Evolutionary conservation across 1,140 invertebrate genomes (phyloP).

Genomic region (Whitmania pigra): DNA sequence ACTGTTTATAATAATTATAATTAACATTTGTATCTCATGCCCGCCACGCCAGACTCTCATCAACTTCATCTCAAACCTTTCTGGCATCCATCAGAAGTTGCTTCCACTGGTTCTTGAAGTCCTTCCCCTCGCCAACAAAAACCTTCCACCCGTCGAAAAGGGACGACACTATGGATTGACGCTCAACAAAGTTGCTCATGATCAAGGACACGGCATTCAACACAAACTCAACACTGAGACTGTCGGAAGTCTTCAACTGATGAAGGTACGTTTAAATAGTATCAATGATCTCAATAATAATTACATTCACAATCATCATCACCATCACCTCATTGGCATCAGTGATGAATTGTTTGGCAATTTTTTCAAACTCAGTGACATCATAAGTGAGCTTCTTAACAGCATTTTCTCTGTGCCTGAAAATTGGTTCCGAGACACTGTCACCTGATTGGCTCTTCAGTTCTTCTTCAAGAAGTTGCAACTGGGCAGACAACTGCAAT

Average conservation of each 20-base stretch:
- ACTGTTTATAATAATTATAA: too few relatives aligned
- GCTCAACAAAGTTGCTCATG: conserved; percentile 55
- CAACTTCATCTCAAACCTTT: conserved; percentile 46
- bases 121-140: conserved; percentile 49
- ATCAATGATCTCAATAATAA: conserved; percentile 47
- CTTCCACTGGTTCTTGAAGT: conserved; percentile 55
- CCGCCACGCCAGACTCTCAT: too few relatives aligned
- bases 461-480: conserved; percentile 53
- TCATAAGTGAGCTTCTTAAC: conserved; percentile 37
- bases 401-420: conserved; percentile 36
- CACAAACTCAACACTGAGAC: conserved; percentile 58
- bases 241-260: conserved; percentile 28
- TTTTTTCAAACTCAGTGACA: conserved; percentile 48
- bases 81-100: conserved; percentile 60
- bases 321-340: conserved; percentile 49
- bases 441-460: conserved; percentile 45
- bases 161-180: conserved; percentile 53
- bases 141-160: conserved; percentile 58
- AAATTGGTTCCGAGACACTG: conserved; percentile 33
- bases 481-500: conserved; percentile 49
- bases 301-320: conserved; percentile 23
- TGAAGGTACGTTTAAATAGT: neutral
- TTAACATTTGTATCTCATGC: too few relatives aligned
- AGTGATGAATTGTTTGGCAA: conserved; percentile 57
- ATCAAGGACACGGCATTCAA: conserved; percentile 56